Evolutionary conservation across 2,113 vertebrate genomes (phyloP).

Genomic region (Actenoides lindsayi): DNA sequence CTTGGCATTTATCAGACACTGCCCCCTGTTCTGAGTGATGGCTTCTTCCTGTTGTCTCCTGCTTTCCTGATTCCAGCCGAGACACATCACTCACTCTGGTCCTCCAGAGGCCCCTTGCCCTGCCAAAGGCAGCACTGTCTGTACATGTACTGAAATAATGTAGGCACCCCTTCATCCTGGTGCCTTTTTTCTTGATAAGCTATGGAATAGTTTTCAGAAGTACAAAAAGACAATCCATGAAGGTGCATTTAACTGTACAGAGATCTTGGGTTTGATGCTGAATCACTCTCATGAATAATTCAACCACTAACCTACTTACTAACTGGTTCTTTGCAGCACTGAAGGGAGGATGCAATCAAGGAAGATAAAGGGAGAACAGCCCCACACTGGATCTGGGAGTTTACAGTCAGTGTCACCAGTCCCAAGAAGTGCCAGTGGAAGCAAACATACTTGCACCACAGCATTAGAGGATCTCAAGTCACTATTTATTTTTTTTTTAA

Average conservation of each 20-base stretch:
- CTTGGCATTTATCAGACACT: background rate
- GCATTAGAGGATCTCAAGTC: background rate
- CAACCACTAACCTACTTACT: background rate
- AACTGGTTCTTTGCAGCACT: conserved; percentile 10
- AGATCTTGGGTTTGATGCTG: background rate
- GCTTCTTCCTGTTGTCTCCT: background rate
- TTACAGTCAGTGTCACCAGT: background rate
- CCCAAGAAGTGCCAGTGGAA: background rate
- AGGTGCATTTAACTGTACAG: background rate
- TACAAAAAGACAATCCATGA: background rate
- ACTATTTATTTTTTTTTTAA: background rate
- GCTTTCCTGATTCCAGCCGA: background rate
- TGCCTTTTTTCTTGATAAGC: background rate
- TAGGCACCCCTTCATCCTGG: background rate
- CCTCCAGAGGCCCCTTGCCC: background rate
- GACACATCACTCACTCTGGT: background rate
- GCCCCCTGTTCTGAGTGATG: background rate
- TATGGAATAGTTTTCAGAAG: background rate
- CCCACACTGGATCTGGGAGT: background rate
- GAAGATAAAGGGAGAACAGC: background rate
- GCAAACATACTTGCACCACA: background rate
- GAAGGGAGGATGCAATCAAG: background rate
- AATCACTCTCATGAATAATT: background rate
- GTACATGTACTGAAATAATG: background rate
- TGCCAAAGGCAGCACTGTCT: background rate